Base-by-base conservation (phyloP, 1,140 invertebrate species). In the Centruroides vittatus region DNA sequence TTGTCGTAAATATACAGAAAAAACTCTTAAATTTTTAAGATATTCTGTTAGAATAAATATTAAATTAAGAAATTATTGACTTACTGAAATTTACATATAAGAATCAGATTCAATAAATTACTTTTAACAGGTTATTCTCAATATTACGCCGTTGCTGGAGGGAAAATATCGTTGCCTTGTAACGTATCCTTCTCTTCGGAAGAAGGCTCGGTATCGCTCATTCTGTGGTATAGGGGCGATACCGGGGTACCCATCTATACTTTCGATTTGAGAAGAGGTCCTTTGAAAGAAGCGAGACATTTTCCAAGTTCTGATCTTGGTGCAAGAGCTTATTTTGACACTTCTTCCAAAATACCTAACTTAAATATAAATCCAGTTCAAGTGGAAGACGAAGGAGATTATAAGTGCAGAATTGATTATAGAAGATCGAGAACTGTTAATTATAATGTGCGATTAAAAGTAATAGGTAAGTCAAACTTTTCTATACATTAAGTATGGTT, bases 351-450 rank as follows among this genome's bases (percentile, higher is more conserved):
- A 10, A 79, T 88, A 5, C 87, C 89, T 0, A 80, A 83, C 8
- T 78, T 93, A n/a, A 82, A 83, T 46, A 78, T 94, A 47, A 83
- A 86, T 67, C 83, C 84, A 35, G 86, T 92, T 8, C 82, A 85
- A 66, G 76, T 78, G 63, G 82, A 85, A 65, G 90, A 93, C 71
- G 86, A 88, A 70, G 89, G 88, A 12, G 80, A 88, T 61, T 93
- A 92, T 71, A 88, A 89, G 59, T 93, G 89, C 73, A 79, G 90
- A 62, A 89, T 93, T 7, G 90, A 93, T 73, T 93, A 91, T 73
- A 83, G 83, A 68, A 88, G 89, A 70, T 89, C 89, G 9, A 87
- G 88, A 1, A 93, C 89, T 3, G 81, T 67, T 46, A 69, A 65
- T 52, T 50, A 65, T n/a, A 49, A 67, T 35, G 59, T 68, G 4